These are phyloP conservation scores for Cheirogaleus major DNA, from an alignment of 2,797 vertebrate genomes.

Conservation along the genomic window DNA sequence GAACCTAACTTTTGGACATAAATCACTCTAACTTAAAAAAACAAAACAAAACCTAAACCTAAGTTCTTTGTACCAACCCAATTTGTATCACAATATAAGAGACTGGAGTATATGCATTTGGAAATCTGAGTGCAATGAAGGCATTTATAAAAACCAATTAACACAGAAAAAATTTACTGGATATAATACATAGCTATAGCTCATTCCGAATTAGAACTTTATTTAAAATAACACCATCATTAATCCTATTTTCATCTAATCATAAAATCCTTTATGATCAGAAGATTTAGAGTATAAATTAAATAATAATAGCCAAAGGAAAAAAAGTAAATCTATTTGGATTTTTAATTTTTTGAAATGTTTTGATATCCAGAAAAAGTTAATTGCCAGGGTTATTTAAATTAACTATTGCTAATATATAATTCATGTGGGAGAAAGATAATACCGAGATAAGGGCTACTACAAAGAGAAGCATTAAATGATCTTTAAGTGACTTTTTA, in stretches of 20 bases:
- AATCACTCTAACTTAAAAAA: background rate
- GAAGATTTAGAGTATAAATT: background rate
- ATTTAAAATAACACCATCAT: background rate
- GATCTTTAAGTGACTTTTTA: background rate
- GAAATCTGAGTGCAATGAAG: background rate
- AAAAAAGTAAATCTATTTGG: constrained; percentile 64
- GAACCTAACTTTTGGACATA: background rate
- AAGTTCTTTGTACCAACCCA: background rate
- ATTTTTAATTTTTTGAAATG: constrained; percentile 74
- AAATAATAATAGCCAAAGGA: background rate
- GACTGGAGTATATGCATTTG: background rate
- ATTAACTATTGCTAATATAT: constrained; percentile 41
- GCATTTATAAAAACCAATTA: background rate
- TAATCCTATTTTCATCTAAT: background rate
- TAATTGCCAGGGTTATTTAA: constrained; percentile 54
- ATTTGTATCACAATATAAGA: background rate
- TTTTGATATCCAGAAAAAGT: constrained; percentile 47
- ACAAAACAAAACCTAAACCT: background rate
- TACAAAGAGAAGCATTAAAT: background rate
- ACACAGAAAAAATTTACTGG: background rate
- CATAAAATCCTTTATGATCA: background rate
- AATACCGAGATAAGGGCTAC: background rate
- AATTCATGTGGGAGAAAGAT: background rate
- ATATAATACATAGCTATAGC: background rate
- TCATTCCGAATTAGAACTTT: background rate